Evolutionary conservation across 2,113 vertebrate species (phyloP), one percentile per base, ranked within the genome.

Genomic region (Orientallactaga bullata): DNA sequence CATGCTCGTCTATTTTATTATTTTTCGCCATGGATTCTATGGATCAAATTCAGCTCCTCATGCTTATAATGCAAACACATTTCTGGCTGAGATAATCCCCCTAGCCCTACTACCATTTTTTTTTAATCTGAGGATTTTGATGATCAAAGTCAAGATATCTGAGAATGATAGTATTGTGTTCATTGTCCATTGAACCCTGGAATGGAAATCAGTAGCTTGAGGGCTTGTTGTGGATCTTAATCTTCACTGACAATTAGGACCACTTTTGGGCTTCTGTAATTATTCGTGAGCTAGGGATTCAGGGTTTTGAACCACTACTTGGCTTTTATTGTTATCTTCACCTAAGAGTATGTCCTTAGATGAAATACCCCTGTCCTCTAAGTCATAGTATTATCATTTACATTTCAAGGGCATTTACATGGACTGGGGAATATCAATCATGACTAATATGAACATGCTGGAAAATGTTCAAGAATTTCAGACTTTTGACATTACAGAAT

Each of bases 221-320:
- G 72, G 24, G 4, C 23, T 68, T 13, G 60, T 65, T 58, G 18
- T 37, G 58, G 8, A 0, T 74, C 9, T 86, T 28, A 42, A 18
- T 55, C 6, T 79, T 86, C 15, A 80, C 7, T 94, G 71, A 58
- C 30, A 84, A 80, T 60, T 83, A 66, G 32, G 85, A 60, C 90
- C 2, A 68, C 15, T 17, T 84, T 47, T 71, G 55, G 73, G 47
- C 7, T 47, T 94, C 79, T 8, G 21, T 5, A 37, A 30, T 28
- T 42, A 58, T 66, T 76, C 24, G 7, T 39, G 42, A 42, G 15
- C 23, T 12, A 11, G 26, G 58, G 35, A 12, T 30, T 42, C 11
- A 24, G 5, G 23, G 11, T 79, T 71, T 55, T 78, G 6, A 79
- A 66, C 37, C 5, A 68, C 13, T 55, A 35, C 60, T 26, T 7